Evolutionary conservation across 2,888 invertebrate species (phyloP), one percentile per base, ranked within the genome.

Genomic region (Plebejus argus): DNA sequence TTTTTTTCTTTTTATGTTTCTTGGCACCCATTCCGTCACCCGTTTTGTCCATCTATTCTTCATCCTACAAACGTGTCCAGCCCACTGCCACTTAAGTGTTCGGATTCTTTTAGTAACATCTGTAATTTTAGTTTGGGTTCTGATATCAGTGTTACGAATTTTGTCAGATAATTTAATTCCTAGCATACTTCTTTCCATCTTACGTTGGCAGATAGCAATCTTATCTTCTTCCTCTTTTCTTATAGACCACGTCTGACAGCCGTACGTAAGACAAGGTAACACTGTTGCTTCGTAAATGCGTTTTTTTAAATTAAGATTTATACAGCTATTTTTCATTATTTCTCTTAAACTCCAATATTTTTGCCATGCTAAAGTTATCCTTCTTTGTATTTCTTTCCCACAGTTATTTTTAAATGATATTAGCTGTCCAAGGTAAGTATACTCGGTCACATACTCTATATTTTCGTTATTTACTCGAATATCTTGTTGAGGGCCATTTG

Each of bases 111-210:
- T 28, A 28, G 28, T 28, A 28, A 28, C 28, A 28, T 28, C 28
- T 28, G 28, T 15, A 12, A 12, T 53, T 53, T 53, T 39, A 39
- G 39, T 39, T 39, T 75, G 28, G 28, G 28, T 28, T 28, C 28
- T 28, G 28, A 28, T 28, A 28, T 28, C 28, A 1, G 28, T 28
- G 28, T 28, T 28, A 28, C 28, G 28, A 28, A 28, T 28, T 28
- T 2, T 28, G 28, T 28, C 28, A 28, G 28, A 28, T 28, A 28
- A 28, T 28, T 28, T 28, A 23, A 53, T 53, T 10, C 33, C 53
- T 8, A 75, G 53, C 53, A 75, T 75, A 53, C 74, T 75, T 23
- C 74, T 75, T 23, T 75, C 53, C 75, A 75, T 75, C 23, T 75
- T 75, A 12, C 53, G 49, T 75, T 75, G 75, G 15, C 56, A 56